Base-by-base conservation (phyloP, 1,140 invertebrate genomes). In the Rhopalosiphum maidis region DNA sequence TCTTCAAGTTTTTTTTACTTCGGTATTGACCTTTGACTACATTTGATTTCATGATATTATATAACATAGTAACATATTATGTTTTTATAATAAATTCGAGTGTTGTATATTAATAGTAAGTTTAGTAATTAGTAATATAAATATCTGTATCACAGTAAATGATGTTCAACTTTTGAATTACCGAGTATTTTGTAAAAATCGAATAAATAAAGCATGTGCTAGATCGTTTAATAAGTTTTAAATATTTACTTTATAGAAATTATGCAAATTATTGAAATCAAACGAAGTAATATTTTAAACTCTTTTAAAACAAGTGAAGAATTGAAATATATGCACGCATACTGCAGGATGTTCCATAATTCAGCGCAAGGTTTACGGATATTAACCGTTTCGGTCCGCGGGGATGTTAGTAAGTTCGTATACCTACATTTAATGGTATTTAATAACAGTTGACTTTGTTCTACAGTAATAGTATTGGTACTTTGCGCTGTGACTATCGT, bases 21-120 rank as follows among this genome's bases (percentile, higher is more conserved):
- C 30, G 60, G 30, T 68, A 37, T 55, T 89, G 88, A 89, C 88
- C 88, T 89, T 89, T 89, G 22, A 48, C 37, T 87, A n/a, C 43
- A 48, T 87, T 87, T 87, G 43, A 87, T 37, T 48, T 48, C 30
- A 48, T 48, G 30, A n/a, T 5, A 11, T 89, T 89, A 89, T 55
- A 55, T 41, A 89, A 89, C 51, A 68, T 54, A 23, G 37, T 89
- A 89, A 54, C 48, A 37, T 41, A 25, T 55, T 35, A 87, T 22
- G 46, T 51, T 55, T 55, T 54, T 54, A 37, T 37, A 54, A 55
- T 89, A 55, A 35, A 51, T 23, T 41, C 11, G 77, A 83, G 35
- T 83, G 85, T 43, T 23, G 23, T 37, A 25, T 85, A 85, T 85
- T 85, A 11, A 68, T n/a, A 68, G 60, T 68, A n/a, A n/a, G 60